Conservation (phyloP, 2,888 invertebrate species). For the Clusia tigrina region DNA sequence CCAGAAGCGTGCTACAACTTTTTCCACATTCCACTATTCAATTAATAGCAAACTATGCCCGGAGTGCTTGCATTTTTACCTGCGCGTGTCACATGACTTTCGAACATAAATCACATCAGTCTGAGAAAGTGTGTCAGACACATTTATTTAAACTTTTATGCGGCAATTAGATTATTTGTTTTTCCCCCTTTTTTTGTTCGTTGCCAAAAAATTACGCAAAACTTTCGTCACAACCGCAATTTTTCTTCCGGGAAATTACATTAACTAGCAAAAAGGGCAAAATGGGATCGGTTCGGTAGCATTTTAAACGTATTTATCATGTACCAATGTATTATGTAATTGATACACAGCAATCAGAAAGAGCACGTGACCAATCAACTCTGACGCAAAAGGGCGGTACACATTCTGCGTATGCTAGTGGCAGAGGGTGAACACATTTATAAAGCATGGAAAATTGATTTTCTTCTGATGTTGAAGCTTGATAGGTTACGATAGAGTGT, state of each 20-base stretch:
- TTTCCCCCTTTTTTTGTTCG: background rate
- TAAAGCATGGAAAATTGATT: background rate
- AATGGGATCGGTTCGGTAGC: background rate
- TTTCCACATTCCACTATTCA: too few relatives aligned
- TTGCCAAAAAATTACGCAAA: background rate
- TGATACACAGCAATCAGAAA: conserved; percentile 54
- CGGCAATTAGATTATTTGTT: background rate
- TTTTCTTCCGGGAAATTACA: background rate
- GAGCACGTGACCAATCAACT: conserved; percentile 29
- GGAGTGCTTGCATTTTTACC: conserved; percentile 5
- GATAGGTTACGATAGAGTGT: too few relatives aligned
- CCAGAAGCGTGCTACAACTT: too few relatives aligned
- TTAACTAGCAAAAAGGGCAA: background rate
- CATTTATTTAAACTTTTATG: background rate
- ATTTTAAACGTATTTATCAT: conserved; percentile 47
- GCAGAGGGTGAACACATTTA: too few relatives aligned
- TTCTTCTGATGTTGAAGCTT: too few relatives aligned
- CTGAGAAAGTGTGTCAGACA: background rate
- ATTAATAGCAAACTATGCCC: too few relatives aligned
- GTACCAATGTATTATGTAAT: conserved; percentile 56
- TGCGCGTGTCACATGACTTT: background rate
- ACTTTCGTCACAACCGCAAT: background rate
- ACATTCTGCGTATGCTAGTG: too few relatives aligned
- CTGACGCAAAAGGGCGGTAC: background rate
- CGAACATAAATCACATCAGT: background rate